phyloP scores from a whole-genome alignment of 1,140 invertebrate species.

The Catajapyx aquilonaris region DNA sequence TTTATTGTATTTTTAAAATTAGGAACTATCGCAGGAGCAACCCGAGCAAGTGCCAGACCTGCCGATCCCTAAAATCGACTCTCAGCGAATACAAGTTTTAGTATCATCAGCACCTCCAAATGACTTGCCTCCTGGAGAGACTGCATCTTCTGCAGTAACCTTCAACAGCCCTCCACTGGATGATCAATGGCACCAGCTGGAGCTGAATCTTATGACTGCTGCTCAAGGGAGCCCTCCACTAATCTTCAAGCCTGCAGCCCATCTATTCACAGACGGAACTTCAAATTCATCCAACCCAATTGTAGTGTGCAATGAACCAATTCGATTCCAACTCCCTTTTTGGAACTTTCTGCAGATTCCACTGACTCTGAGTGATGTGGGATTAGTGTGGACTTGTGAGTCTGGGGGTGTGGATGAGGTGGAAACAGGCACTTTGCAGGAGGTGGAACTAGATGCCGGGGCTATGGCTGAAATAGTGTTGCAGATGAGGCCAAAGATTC shows the following conservation, averaged over 20 bases:
- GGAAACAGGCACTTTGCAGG: constrained; percentile 18
- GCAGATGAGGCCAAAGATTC: not conserved
- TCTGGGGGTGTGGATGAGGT: constrained; percentile 21
- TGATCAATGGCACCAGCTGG: too few relatives aligned
- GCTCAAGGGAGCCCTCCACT: constrained; percentile 43
- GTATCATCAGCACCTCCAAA: too few relatives aligned
- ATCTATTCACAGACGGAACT: constrained; percentile 29
- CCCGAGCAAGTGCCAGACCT: too few relatives aligned
- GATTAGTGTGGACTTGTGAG: constrained; percentile 56
- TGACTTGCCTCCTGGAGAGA: too few relatives aligned
- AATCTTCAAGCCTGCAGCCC: constrained; percentile 52
- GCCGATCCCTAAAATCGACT: too few relatives aligned
- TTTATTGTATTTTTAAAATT: too few relatives aligned
- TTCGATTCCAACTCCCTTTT: constrained; percentile 52
- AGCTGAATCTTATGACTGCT: too few relatives aligned
- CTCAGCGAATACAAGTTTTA: too few relatives aligned
- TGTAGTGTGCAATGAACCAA: constrained; percentile 38
- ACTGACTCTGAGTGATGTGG: constrained; percentile 44
- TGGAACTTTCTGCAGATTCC: constrained; percentile 60
- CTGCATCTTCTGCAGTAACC: too few relatives aligned
- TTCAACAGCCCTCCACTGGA: too few relatives aligned
- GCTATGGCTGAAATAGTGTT: constrained; percentile 2
- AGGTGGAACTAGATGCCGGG: constrained; percentile 2
- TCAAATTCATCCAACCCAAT: constrained; percentile 1
- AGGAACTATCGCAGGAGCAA: too few relatives aligned